Percentiles rank a stretch among this genome's conserved stretches.
phyloP scores from a whole-genome alignment of 37 sponge, comb jelly and placozoan species.

The Axinella damicornis region DNA sequence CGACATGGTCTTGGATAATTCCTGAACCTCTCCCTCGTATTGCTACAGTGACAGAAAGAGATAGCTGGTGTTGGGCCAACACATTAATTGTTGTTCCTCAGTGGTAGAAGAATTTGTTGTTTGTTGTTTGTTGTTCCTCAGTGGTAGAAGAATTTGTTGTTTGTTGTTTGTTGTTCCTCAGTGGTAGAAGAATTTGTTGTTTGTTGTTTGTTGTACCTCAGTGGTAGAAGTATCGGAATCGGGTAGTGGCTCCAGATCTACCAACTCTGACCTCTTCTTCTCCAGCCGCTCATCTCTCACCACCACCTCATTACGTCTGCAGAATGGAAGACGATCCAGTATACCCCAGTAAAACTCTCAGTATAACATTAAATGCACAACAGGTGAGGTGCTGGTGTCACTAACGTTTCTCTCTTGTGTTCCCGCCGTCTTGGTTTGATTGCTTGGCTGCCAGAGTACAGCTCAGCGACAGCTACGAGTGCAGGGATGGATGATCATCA shows the following conservation, averaged over 20 bases:
- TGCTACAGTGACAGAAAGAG: too few species aligned
- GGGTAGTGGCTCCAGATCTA: conserved; percentile 9
- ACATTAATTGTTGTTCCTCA: conserved; percentile 5
- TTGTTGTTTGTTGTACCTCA: conserved; percentile 12
- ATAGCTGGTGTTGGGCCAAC: too few species aligned
- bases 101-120: conserved; percentile 37
- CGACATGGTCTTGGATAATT: too few species aligned
- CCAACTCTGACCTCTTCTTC: neutral
- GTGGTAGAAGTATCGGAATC: conserved; percentile 25
- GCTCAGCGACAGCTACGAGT: neutral
- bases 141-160: conserved; percentile 37
- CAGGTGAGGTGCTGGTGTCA: too few species aligned
- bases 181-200: conserved; percentile 34
- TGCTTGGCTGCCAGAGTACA: neutral
- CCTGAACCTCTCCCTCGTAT: too few species aligned
- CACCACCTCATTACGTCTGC: neutral
- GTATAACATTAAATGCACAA: too few species aligned
- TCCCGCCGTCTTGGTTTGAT: too few species aligned
- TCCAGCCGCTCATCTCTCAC: neutral
- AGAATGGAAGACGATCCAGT: too few species aligned
- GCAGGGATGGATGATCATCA: too few species aligned
- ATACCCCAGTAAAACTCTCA: too few species aligned
- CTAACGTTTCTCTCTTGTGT: too few species aligned
- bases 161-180: conserved; percentile 11
- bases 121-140: conserved; percentile 11